Percentiles rank a stretch among this genome's conserved stretches.
Evolutionary conservation across 2,888 invertebrate species (phyloP).

Genomic region (Drosophila parthenogenetica): DNA sequence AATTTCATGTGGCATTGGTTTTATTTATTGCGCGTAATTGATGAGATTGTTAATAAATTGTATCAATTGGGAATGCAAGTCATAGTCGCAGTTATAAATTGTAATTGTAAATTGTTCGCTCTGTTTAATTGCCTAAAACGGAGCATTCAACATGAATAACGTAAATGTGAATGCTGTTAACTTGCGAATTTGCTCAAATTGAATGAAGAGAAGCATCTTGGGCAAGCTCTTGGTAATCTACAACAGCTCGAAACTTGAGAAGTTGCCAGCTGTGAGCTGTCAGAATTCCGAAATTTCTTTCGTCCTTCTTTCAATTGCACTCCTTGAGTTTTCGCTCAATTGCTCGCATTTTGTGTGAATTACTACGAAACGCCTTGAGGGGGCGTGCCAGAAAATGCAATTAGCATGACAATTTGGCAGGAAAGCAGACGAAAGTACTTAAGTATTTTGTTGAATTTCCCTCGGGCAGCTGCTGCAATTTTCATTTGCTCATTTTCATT

Average conservation of each 20-base stretch:
- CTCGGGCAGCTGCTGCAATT: not conserved
- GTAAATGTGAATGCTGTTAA: constrained; percentile 9
- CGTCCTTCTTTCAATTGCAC: constrained; percentile 39
- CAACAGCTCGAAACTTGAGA: constrained; percentile 5
- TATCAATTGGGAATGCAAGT: constrained; percentile 57
- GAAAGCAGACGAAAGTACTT: constrained; percentile 20
- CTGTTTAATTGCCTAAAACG: constrained; percentile 32
- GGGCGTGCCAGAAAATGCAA: constrained; percentile 56
- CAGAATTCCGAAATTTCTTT: constrained; percentile 26
- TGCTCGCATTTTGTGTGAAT: too few species aligned
- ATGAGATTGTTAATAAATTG: constrained; percentile 69
- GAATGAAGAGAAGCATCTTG: constrained; percentile 10
- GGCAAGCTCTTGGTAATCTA: constrained; percentile 28
- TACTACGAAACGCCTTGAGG: constrained; percentile 18
- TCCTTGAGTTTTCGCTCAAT: constrained; percentile 4
- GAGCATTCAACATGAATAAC: constrained; percentile 26
- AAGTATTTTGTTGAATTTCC: constrained; percentile 24
- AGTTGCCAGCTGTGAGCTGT: constrained; percentile 6
- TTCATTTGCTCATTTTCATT: constrained; percentile 5
- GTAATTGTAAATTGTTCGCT: constrained; percentile 16
- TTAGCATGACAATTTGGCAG: constrained; percentile 57
- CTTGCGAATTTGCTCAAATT: constrained; percentile 22
- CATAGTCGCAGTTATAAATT: constrained; percentile 56
- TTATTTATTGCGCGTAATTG: constrained; percentile 60
- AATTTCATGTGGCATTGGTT: constrained; percentile 34